phyloP scores from a whole-genome alignment of 2,888 invertebrate genomes.

The Eupeodes luniger region DNA sequence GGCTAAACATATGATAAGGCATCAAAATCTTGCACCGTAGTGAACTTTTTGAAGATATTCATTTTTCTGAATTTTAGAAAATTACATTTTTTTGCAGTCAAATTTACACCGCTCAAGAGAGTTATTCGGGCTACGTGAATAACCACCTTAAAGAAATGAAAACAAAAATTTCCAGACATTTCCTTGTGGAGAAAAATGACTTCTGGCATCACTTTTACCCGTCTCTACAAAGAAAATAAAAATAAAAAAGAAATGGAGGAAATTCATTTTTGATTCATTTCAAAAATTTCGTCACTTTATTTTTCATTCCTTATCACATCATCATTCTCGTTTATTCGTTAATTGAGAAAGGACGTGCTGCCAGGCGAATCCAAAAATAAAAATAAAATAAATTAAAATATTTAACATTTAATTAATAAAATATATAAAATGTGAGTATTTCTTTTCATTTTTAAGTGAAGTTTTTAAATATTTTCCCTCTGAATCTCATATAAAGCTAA shows the following conservation, averaged over 20 bases:
- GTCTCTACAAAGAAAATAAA: not conserved
- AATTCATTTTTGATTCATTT: slow-evolving; percentile 51
- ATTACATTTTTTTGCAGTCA: too few species aligned
- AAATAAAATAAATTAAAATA: slow-evolving; percentile 14
- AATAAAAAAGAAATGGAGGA: not conserved
- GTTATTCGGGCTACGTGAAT: too few species aligned
- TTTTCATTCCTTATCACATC: not conserved
- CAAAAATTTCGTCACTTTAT: not conserved
- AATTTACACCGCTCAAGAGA: too few species aligned
- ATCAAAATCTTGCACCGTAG: too few species aligned
- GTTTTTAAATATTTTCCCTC: too few species aligned
- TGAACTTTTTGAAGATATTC: too few species aligned
- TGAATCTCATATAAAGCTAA: too few species aligned
- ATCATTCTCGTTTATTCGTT: slow-evolving; percentile 56
- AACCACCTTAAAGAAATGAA: too few species aligned
- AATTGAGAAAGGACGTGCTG: slow-evolving; percentile 49
- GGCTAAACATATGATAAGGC: too few species aligned
- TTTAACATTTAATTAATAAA: slow-evolving; percentile 8
- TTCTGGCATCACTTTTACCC: not conserved
- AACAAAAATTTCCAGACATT: too few species aligned
- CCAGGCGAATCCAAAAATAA: not conserved
- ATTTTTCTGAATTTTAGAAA: too few species aligned
- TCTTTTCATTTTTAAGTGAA: not conserved
- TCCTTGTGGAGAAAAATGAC: too few species aligned
- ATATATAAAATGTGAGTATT: slow-evolving; percentile 56